A percentile compares a stretch with the other conserved stretches of the same genome.
Evolutionary conservation across 2,113 vertebrate genomes (phyloP).

Genomic region (Ictalurus punctatus): DNA sequence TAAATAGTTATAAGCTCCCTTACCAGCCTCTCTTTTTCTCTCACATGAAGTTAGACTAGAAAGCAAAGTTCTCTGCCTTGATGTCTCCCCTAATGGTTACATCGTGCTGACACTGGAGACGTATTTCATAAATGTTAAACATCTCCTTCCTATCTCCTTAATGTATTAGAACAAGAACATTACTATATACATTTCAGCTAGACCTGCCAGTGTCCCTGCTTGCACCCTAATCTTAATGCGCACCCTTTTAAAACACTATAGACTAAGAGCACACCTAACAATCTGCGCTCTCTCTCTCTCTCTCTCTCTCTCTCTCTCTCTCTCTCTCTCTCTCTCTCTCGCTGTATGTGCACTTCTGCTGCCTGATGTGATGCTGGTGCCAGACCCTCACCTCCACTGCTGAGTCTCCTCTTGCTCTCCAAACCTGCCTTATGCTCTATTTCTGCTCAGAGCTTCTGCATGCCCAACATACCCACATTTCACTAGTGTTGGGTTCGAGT

Average conservation of each 20-base stretch:
- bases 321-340: neutral
- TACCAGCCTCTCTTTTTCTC: too few relatives aligned
- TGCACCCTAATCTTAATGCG: neutral
- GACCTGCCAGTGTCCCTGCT: neutral
- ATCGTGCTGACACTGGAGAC: too few relatives aligned
- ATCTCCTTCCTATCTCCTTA: neutral
- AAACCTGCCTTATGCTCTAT: neutral
- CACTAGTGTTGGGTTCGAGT: too few relatives aligned
- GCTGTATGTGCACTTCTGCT: neutral
- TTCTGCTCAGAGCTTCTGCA: neutral
- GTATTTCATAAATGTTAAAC: neutral
- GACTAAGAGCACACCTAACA: neutral
- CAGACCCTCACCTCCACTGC: neutral
- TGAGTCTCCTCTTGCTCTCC: neutral
- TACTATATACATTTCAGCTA: neutral
- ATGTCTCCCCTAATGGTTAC: neutral
- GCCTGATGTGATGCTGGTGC: neutral
- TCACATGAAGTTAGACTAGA: neutral
- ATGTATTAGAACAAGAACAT: neutral
- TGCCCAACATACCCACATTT: neutral
- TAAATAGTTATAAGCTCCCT: too few relatives aligned
- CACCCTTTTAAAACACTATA: neutral
- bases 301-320: too few relatives aligned
- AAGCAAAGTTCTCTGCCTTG: neutral
- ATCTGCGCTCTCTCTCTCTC: too few relatives aligned